These are phyloP conservation scores for Dallia pectoralis DNA, from an alignment of 2,797 vertebrate genomes.

Conservation along the genomic window DNA sequence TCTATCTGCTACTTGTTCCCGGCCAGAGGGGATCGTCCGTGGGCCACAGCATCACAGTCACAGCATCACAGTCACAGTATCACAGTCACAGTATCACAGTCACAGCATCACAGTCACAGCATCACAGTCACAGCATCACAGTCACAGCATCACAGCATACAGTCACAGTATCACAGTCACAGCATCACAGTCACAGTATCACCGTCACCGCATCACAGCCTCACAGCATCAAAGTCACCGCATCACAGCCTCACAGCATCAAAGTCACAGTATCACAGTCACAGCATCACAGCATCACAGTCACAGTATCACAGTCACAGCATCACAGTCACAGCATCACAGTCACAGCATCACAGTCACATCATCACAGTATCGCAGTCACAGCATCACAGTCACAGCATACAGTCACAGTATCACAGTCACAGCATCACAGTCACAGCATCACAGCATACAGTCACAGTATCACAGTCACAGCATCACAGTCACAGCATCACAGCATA, in stretches of 20 bases:
- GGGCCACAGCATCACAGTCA: neutral
- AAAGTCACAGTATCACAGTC: neutral
- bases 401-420: no score
- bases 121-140: neutral
- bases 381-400: neutral
- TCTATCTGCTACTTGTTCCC: slow-evolving; percentile 69
- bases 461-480: no score
- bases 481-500: no score
- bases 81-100: neutral
- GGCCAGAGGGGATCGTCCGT: slow-evolving; percentile 57
- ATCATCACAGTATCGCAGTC: no score
- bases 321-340: neutral
- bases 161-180: no score
- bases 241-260: no score
- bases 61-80: neutral
- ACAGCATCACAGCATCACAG: no score
- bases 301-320: neutral
- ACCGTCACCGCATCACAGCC: neutral
- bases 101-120: neutral
- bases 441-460: no score
- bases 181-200: neutral
- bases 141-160: no score
- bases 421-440: neutral
- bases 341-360: no score
- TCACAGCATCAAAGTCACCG: neutral